Percentiles rank a stretch among this genome's conserved stretches.
These are phyloP conservation scores for Pseudochromis fuscus DNA, from an alignment of 2,797 vertebrate species.

Conservation along the genomic window DNA sequence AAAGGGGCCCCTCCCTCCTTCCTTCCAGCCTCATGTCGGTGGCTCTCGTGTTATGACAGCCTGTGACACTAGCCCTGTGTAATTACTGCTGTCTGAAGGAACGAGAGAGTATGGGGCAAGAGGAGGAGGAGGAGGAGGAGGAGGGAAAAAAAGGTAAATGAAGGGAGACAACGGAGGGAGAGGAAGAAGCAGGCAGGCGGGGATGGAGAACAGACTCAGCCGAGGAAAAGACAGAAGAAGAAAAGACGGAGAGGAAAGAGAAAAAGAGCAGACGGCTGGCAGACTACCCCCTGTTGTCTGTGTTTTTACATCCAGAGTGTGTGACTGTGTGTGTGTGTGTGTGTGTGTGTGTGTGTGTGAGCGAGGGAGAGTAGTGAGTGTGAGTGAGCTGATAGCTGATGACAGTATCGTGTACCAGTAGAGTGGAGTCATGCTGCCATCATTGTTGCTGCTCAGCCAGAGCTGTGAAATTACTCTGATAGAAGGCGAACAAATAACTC, in stretches of 20 bases:
- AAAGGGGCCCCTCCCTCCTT: conserved; percentile 39
- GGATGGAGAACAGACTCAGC: neutral
- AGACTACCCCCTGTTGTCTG: conserved; percentile 48
- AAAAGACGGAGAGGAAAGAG: neutral
- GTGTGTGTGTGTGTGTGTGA: neutral
- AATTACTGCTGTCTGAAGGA: conserved; percentile 70
- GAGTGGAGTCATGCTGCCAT: conserved; percentile 66
- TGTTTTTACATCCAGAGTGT: conserved; percentile 51
- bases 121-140: conserved; percentile 4
- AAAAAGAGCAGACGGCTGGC: conserved; percentile 39
- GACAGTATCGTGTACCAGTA: conserved; percentile 57
- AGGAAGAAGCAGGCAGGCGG: neutral
- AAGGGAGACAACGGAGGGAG: conserved; percentile 5
- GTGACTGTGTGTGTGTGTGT: conserved; percentile 20
- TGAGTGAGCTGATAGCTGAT: conserved; percentile 63
- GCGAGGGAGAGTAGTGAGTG: conserved; percentile 10
- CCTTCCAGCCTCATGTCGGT: conserved; percentile 43
- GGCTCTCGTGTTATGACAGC: conserved; percentile 68
- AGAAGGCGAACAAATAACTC: conserved; percentile 41
- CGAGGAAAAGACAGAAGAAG: neutral
- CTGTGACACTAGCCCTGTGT: conserved; percentile 64
- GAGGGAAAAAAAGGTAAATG: conserved; percentile 9
- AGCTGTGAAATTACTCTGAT: conserved; percentile 46
- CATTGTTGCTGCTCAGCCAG: conserved; percentile 50
- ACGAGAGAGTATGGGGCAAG: conserved; percentile 41